Conservation (phyloP, 2,888 invertebrate genomes). For the Eristalis pertinax region DNA sequence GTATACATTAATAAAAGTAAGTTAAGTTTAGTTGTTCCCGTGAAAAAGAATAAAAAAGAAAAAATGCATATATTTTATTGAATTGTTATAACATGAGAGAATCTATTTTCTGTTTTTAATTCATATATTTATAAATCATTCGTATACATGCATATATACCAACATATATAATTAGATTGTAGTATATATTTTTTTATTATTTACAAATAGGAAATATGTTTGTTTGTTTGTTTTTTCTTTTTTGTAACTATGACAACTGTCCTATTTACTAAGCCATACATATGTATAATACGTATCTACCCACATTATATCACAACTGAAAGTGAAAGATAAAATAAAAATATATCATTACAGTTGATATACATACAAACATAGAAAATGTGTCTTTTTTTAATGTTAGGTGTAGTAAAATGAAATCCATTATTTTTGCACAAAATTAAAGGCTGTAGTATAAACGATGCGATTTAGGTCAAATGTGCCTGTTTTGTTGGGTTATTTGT, state of each 20-base stretch:
- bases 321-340: slow-evolving; percentile 45
- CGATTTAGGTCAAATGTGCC: no score
- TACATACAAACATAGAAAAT: neutral
- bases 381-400: neutral
- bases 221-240: slow-evolving; percentile 51
- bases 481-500: no score
- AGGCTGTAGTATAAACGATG: no score
- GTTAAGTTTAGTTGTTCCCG: slow-evolving; percentile 47
- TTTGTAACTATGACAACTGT: slow-evolving; percentile 53
- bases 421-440: no score
- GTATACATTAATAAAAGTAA: slow-evolving; percentile 25
- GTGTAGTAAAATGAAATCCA: no score
- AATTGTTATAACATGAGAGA: slow-evolving; percentile 6
- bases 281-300: slow-evolving; percentile 51
- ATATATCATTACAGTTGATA: slow-evolving; percentile 32
- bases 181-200: slow-evolving; percentile 66
- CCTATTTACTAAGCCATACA: slow-evolving; percentile 30
- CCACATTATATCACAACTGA: slow-evolving; percentile 43
- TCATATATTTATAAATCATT: slow-evolving; percentile 13
- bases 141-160: neutral
- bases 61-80: neutral
- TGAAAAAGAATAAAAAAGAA: neutral
- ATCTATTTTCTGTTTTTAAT: neutral
- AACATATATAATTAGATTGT: slow-evolving; percentile 10
- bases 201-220: slow-evolving; percentile 33